These are phyloP conservation scores for Lasius fuliginosus DNA, from an alignment of 2,888 invertebrate genomes.

Conservation along the genomic window DNA sequence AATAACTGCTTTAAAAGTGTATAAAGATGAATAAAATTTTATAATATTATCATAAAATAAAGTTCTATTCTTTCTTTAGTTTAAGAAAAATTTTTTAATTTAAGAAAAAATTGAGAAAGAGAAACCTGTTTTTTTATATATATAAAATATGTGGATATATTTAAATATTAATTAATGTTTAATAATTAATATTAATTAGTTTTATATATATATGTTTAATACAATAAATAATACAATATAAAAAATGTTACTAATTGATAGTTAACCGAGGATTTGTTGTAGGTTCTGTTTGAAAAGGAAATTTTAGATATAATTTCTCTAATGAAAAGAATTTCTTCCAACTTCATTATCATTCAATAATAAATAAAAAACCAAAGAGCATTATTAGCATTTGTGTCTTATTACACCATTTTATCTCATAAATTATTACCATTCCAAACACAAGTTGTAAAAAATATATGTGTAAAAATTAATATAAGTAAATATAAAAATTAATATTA, in stretches of 20 bases:
- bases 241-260: background rate
- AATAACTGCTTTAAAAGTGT: background rate
- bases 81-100: background rate
- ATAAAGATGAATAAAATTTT: background rate
- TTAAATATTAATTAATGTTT: background rate
- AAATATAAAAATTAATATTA: conserved; percentile 4
- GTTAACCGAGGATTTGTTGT: background rate
- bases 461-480: background rate
- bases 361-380: conserved; percentile 7
- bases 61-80: background rate
- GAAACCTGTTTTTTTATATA: background rate
- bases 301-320: background rate
- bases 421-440: background rate
- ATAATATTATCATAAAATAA: background rate
- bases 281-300: background rate
- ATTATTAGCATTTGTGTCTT: background rate
- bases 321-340: background rate
- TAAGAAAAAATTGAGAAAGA: background rate
- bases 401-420: background rate
- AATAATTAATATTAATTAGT: background rate
- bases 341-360: background rate
- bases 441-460: background rate
- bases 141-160: background rate
- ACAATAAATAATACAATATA: background rate
- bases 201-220: background rate